Conservation (phyloP, 2,888 invertebrate genomes). For the Coelopa pilipes region DNA sequence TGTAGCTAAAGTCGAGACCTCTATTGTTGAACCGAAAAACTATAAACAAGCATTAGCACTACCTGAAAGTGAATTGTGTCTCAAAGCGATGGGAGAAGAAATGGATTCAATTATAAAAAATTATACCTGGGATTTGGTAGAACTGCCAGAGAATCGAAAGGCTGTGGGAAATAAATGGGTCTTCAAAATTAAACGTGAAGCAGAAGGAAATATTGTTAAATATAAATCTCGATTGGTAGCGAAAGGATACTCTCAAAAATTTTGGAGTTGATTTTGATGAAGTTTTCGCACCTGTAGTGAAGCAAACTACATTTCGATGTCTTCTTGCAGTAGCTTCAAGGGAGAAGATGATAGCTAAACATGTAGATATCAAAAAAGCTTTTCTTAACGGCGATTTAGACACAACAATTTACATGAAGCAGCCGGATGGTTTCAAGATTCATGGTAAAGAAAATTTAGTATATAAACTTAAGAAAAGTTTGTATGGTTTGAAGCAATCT, state of each 20-base stretch:
- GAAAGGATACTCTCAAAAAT: constrained; percentile 15
- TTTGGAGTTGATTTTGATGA: constrained; percentile 23
- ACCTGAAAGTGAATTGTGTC: constrained; percentile 14
- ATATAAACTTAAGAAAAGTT: constrained; percentile 11
- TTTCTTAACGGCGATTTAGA: constrained; percentile 29
- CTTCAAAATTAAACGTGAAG: constrained; percentile 18
- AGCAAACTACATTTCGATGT: constrained; percentile 26
- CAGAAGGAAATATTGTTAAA: not conserved
- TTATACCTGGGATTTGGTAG: not conserved
- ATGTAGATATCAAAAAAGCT: constrained; percentile 33
- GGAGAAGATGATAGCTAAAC: constrained; percentile 17
- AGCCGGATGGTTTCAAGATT: constrained; percentile 23
- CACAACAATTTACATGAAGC: constrained; percentile 25
- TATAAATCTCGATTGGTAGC: constrained; percentile 26
- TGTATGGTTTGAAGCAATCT: constrained; percentile 32
- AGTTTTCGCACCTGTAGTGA: constrained; percentile 31
- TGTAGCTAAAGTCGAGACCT: not conserved
- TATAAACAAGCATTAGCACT: constrained; percentile 12
- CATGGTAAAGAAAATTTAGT: not conserved
- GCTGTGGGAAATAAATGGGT: constrained; percentile 20
- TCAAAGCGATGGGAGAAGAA: constrained; percentile 17
- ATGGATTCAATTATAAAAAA: constrained; percentile 9
- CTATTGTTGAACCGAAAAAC: not conserved
- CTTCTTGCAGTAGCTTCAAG: constrained; percentile 33
- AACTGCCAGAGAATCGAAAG: not conserved